phyloP scores from a whole-genome alignment of 1,140 invertebrate species.

The Penaeus indicus region DNA sequence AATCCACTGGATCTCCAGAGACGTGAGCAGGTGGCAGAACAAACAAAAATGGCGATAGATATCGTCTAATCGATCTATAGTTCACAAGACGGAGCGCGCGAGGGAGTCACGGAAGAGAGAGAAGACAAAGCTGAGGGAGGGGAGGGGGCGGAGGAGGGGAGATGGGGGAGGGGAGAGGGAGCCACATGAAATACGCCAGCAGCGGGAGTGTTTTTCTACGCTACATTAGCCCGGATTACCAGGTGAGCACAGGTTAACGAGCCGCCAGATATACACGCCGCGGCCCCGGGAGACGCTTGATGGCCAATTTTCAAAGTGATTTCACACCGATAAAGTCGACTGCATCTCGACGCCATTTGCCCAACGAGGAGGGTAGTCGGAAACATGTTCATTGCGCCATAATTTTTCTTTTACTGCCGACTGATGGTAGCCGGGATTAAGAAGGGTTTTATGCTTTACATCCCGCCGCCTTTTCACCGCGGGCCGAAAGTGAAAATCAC shows the following conservation, averaged over 20 bases:
- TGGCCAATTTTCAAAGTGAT: constrained; percentile 61
- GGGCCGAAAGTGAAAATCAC: not conserved
- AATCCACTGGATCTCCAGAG: no score
- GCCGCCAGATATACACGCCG: constrained; percentile 20
- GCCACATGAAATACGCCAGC: constrained; percentile 4
- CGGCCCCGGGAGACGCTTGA: constrained; percentile 39
- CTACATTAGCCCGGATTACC: constrained; percentile 41
- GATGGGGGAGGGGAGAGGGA: not conserved
- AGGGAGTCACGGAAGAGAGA: constrained; percentile 18
- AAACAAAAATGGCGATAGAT: no score
- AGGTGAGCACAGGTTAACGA: constrained; percentile 58
- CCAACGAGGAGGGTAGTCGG: constrained; percentile 34
- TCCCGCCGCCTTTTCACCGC: not conserved
- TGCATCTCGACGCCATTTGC: constrained; percentile 49
- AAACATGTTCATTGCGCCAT: constrained; percentile 32
- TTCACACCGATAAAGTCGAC: constrained; percentile 60
- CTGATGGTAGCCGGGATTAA: not conserved
- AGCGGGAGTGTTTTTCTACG: constrained; percentile 5
- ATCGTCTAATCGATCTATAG: not conserved
- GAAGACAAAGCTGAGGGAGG: not conserved
- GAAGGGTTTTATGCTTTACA: not conserved
- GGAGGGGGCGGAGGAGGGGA: not conserved
- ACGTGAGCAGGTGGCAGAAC: no score
- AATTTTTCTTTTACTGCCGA: constrained; percentile 8
- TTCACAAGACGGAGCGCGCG: not conserved